A percentile compares a stretch with the other conserved stretches of the same genome.
Conservation (phyloP, 92 coral and sea anemone species). For the Galaxea fascicularis region DNA sequence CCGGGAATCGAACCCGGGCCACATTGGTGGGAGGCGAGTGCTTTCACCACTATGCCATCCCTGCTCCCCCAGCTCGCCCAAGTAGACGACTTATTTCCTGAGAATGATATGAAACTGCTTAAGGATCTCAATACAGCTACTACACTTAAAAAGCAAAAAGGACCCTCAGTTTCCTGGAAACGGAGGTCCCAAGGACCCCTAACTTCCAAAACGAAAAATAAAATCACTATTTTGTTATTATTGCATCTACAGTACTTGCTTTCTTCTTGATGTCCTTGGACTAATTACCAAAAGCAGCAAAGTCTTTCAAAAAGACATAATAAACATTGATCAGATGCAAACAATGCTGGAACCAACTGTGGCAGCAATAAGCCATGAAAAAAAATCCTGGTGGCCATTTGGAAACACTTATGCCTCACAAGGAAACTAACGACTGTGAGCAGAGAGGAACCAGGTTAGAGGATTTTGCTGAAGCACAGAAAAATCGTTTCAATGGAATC, state of each 20-base stretch:
- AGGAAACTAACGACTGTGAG: constrained; percentile 48
- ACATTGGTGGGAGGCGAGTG: too few species aligned
- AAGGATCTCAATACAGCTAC: constrained; percentile 20
- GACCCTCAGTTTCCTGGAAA: too few species aligned
- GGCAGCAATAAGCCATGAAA: constrained; percentile 34
- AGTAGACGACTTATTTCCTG: constrained; percentile 42
- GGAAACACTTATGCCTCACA: constrained; percentile 26
- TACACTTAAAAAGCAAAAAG: constrained; percentile 23
- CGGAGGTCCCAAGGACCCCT: constrained; percentile 27
- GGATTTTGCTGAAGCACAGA: constrained; percentile 37
- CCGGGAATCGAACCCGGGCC: too few species aligned
- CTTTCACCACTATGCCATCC: too few species aligned
- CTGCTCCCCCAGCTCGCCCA: constrained; percentile 24
- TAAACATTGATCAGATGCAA: constrained; percentile 40
- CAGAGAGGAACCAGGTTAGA: constrained; percentile 49
- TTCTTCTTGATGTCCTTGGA: constrained; percentile 45
- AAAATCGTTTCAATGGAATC: constrained; percentile 51
- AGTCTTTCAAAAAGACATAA: constrained; percentile 50
- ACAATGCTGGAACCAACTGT: constrained; percentile 49
- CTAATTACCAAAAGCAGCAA: constrained; percentile 38
- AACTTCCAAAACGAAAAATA: constrained; percentile 13
- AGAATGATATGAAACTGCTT: constrained; percentile 45
- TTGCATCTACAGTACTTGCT: constrained; percentile 48
- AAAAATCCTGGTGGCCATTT: constrained; percentile 33
- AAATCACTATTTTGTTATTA: too few species aligned